Percentiles rank a stretch among this genome's conserved stretches.
Evolutionary conservation across 2,888 invertebrate genomes (phyloP).

Genomic region (Toxonevra muliebris): DNA sequence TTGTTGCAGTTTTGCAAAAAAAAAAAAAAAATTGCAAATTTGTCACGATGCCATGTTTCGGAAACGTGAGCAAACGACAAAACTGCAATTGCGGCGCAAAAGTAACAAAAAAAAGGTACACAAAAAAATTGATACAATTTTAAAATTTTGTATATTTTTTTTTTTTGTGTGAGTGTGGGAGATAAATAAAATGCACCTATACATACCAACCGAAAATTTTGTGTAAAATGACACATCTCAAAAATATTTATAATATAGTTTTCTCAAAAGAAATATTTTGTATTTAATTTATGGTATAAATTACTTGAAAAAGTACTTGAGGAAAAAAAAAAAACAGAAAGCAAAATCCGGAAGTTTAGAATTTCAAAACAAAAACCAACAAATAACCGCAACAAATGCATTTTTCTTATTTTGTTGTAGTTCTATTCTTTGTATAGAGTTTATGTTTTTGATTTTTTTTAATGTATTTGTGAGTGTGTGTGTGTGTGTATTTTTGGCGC

Average conservation of each 20-base stretch:
- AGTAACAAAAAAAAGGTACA: no score
- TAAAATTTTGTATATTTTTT: neutral
- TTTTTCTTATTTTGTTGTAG: neutral
- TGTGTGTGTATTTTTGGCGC: neutral
- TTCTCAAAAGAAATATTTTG: no score
- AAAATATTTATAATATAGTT: no score
- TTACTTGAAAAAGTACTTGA: no score
- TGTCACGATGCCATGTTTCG: constrained; percentile 52
- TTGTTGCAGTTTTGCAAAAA: neutral
- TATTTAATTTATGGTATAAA: no score
- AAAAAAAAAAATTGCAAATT: constrained; percentile 37
- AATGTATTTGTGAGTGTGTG: neutral
- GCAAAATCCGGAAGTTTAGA: no score
- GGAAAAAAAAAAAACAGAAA: no score
- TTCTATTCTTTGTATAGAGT: neutral
- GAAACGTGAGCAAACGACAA: constrained; percentile 47
- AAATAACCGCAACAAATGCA: no score
- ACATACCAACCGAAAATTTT: neutral
- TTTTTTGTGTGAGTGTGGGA: neutral
- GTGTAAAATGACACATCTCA: neutral
- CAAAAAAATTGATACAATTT: no score
- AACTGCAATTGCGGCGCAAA: constrained; percentile 6
- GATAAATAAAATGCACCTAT: neutral
- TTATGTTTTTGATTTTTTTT: neutral
- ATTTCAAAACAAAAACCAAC: no score